Evolutionary conservation across 2,113 vertebrate species (phyloP).

Genomic region (Pseudonaja textilis): DNA sequence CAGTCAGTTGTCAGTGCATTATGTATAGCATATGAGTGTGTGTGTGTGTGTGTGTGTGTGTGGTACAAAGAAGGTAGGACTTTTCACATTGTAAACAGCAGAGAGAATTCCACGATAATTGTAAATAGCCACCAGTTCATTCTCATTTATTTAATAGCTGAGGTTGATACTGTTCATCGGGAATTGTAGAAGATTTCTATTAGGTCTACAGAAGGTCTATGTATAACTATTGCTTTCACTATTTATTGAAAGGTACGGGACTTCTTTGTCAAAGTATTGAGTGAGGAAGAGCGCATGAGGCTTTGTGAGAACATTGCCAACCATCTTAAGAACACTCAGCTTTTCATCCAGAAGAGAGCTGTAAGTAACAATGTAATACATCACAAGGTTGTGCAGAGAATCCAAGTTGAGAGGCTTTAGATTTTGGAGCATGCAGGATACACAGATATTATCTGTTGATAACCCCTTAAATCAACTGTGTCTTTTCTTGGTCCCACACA

Average conservation of each 20-base stretch:
- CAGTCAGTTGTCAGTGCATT: not conserved
- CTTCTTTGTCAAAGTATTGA: slow-evolving; percentile 86
- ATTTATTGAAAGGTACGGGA: slow-evolving; percentile 74
- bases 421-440: not conserved
- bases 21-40: not conserved
- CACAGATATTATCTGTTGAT: not conserved
- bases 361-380: slow-evolving; percentile 66
- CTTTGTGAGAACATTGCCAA: slow-evolving; percentile 88
- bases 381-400: not conserved
- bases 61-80: not conserved
- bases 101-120: not conserved
- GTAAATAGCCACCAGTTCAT: not conserved
- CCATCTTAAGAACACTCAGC: slow-evolving; percentile 82
- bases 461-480: not conserved
- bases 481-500: not conserved
- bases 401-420: not conserved
- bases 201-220: not conserved
- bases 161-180: not conserved
- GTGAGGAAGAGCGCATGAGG: slow-evolving; percentile 78
- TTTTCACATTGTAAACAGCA: not conserved
- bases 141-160: not conserved
- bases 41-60: too few species aligned
- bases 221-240: not conserved
- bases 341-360: slow-evolving; percentile 90
- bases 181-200: not conserved